A percentile compares a stretch with the other conserved stretches of the same genome.
phyloP scores from a whole-genome alignment of 1,140 invertebrate genomes.

The Drosophila kepulauana region DNA sequence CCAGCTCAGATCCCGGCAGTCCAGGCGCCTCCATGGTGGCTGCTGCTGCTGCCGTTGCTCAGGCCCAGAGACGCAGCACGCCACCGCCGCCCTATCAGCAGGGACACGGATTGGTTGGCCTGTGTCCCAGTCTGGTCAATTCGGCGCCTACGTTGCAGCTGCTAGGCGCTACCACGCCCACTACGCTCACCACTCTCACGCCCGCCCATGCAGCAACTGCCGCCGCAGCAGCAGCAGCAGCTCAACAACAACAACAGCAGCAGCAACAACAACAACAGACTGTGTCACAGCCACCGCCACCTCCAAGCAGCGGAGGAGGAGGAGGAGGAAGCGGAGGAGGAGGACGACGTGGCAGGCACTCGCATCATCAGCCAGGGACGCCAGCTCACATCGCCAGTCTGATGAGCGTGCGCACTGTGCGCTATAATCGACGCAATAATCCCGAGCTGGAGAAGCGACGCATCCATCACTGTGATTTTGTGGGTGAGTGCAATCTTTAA shows the following conservation, averaged over 20 bases:
- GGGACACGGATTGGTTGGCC: conserved; percentile 64
- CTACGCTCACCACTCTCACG: conserved; percentile 71
- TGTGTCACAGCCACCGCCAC: conserved; percentile 72
- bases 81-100: conserved; percentile 85
- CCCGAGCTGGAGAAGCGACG: conserved; percentile 97
- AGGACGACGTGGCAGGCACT: conserved; percentile 62
- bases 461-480: conserved; percentile 97
- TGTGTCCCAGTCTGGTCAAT: conserved; percentile 67
- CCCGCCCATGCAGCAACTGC: conserved; percentile 53
- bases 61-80: conserved; percentile 85
- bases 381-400: conserved; percentile 77
- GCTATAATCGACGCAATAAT: conserved; percentile 97
- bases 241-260: conserved; percentile 35
- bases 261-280: conserved; percentile 41
- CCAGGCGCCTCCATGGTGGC: conserved; percentile 87
- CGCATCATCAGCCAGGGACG: conserved; percentile 73
- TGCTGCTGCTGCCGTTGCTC: conserved; percentile 84
- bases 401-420: conserved; percentile 84
- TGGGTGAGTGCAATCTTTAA: conserved; percentile 88
- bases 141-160: conserved; percentile 57
- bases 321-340: too few relatives aligned
- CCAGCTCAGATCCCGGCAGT: conserved; percentile 93
- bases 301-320: conserved; percentile 34
- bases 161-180: conserved; percentile 55
- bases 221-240: conserved; percentile 38